phyloP scores from a whole-genome alignment of 2,888 invertebrate species.

The Drosophila koepferae region DNA sequence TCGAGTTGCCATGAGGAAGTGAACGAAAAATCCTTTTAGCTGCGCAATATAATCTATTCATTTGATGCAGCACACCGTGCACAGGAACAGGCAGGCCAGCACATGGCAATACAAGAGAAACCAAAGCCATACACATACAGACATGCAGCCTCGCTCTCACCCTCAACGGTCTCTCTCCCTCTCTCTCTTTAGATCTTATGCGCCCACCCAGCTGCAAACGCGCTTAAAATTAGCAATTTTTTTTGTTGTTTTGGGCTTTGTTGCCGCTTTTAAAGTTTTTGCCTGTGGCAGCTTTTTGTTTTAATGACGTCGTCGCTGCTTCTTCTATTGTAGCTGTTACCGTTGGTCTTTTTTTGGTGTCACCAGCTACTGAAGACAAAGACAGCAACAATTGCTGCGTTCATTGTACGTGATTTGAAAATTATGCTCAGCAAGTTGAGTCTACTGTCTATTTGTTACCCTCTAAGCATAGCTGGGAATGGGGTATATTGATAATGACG shows the following conservation, averaged over 20 bases:
- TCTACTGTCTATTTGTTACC: slow-evolving; percentile 39
- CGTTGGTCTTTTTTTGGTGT: slow-evolving; percentile 51
- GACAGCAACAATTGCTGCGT: slow-evolving; percentile 50
- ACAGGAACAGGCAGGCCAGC: slow-evolving; percentile 22
- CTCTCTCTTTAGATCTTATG: slow-evolving; percentile 14
- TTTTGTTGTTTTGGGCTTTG: slow-evolving; percentile 16
- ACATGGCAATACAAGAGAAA: slow-evolving; percentile 31
- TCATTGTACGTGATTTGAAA: slow-evolving; percentile 81
- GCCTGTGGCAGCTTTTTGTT: slow-evolving; percentile 60
- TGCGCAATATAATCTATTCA: slow-evolving; percentile 77
- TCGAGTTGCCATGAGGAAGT: slow-evolving; percentile 59
- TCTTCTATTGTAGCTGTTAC: slow-evolving; percentile 23
- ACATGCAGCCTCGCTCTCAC: slow-evolving; percentile 2
- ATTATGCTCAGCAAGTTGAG: slow-evolving; percentile 66
- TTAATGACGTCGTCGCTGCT: slow-evolving; percentile 50
- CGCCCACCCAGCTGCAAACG: slow-evolving; percentile 38
- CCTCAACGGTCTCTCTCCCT: slow-evolving; percentile 9
- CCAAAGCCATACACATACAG: slow-evolving; percentile 12
- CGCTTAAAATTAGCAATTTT: slow-evolving; percentile 72
- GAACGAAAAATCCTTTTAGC: slow-evolving; percentile 72
- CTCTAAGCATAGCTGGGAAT: slow-evolving; percentile 2
- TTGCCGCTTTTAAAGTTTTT: slow-evolving; percentile 29
- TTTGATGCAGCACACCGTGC: slow-evolving; percentile 71
- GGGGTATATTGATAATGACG: not conserved
- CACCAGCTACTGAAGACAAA: slow-evolving; percentile 34